Percentiles rank a stretch among this genome's conserved stretches.
Conservation (phyloP, 2,797 vertebrate species). For the Takifugu rubripes region DNA sequence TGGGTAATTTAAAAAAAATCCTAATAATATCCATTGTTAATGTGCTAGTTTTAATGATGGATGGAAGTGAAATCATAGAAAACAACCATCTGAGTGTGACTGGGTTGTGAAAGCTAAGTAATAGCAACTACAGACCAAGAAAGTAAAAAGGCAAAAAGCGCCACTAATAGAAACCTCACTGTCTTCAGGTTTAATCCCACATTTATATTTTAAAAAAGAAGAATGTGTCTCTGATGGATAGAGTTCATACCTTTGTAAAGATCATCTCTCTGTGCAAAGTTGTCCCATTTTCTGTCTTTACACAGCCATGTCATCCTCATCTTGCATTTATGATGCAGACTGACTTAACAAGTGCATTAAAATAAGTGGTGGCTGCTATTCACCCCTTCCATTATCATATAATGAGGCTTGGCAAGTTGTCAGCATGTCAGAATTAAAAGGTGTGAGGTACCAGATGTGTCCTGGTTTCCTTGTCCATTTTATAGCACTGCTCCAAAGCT, state of each 20-base stretch:
- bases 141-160: slow-evolving; percentile 24
- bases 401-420: slow-evolving; percentile 51
- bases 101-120: slow-evolving; percentile 11
- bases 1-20: slow-evolving; percentile 14
- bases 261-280: slow-evolving; percentile 23
- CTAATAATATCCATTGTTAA: slow-evolving; percentile 22
- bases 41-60: neutral
- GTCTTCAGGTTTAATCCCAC: too few relatives aligned
- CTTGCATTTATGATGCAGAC: slow-evolving; percentile 73
- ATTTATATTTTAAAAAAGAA: too few relatives aligned
- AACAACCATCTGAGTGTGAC: slow-evolving; percentile 3
- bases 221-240: slow-evolving; percentile 29
- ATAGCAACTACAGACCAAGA: too few relatives aligned
- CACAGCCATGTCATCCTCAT: slow-evolving; percentile 54
- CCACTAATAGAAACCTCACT: neutral
- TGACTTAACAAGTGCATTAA: slow-evolving; percentile 73
- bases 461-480: slow-evolving; percentile 54
- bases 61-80: neutral
- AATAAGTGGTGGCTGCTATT: slow-evolving; percentile 59
- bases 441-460: slow-evolving; percentile 39
- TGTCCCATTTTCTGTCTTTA: slow-evolving; percentile 36
- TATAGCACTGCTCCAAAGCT: slow-evolving; percentile 38
- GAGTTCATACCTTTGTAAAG: slow-evolving; percentile 49
- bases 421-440: slow-evolving; percentile 40
- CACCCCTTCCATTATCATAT: slow-evolving; percentile 51